Conservation (phyloP, 2,113 vertebrate species). For the human (Homo sapiens) region DNA sequence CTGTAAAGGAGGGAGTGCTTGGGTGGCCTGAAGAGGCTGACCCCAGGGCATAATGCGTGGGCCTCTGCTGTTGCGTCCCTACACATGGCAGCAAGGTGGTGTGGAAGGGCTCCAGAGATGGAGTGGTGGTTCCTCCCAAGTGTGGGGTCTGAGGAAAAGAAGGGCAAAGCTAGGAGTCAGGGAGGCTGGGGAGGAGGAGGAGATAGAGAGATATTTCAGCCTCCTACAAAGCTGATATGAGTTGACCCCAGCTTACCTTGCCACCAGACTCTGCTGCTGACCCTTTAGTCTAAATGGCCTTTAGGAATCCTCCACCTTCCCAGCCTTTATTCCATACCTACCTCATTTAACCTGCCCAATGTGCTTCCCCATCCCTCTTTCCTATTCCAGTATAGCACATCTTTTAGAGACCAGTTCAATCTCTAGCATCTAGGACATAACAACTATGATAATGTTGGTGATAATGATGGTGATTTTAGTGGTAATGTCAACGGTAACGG, state of each 20-base stretch:
- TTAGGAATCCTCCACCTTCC: neutral
- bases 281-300: fast-evolving
- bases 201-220: neutral
- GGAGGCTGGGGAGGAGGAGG: neutral
- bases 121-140: fast-evolving
- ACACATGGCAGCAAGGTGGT: fast-evolving
- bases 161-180: neutral
- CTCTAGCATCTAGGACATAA: neutral
- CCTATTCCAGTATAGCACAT: fast-evolving
- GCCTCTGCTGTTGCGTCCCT: neutral
- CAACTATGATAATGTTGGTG: neutral
- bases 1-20: fast-evolving
- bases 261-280: neutral
- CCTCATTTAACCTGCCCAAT: neutral
- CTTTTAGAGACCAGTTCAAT: neutral
- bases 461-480: fast-evolving
- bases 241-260: neutral
- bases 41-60: fast-evolving
- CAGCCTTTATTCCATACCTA: fast-evolving
- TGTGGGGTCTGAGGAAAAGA: neutral
- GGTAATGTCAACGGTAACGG: fast-evolving
- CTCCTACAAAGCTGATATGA: fast-evolving
- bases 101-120: fast-evolving
- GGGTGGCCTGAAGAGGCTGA: fast-evolving
- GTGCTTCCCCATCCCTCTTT: neutral